Percentiles rank a stretch among this genome's conserved stretches.
Conservation (phyloP, 2,113 vertebrate genomes). For the Actenoides lindsayi region DNA sequence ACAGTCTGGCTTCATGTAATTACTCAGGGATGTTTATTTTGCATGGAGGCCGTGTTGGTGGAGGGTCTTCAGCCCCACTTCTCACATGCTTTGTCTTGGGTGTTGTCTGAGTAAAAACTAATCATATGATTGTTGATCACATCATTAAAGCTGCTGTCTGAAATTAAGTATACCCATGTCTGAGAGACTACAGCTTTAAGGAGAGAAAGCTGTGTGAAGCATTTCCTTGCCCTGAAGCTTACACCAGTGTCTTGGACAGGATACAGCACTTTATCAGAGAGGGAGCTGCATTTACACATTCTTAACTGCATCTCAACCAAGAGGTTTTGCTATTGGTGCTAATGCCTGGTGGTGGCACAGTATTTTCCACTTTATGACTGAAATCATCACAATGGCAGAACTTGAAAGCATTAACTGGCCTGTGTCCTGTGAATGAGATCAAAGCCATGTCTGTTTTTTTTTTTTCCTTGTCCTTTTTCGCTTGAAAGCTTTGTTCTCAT, state of each 20-base stretch:
- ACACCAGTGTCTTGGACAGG: background rate
- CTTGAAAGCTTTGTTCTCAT: conserved; percentile 27
- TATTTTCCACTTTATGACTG: background rate
- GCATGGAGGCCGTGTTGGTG: background rate
- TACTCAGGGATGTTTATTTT: background rate
- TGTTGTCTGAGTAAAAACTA: background rate
- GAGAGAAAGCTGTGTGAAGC: background rate
- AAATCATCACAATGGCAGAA: background rate
- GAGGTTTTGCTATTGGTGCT: background rate
- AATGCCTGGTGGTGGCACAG: background rate
- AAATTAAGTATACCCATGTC: background rate
- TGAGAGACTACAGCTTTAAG: background rate
- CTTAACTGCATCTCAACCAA: background rate
- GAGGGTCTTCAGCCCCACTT: background rate
- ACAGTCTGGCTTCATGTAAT: background rate
- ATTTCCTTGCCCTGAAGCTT: background rate
- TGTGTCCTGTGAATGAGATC: background rate
- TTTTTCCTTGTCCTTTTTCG: no score
- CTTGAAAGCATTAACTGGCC: conserved; percentile 12
- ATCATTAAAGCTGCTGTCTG: background rate
- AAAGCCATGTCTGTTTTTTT: background rate
- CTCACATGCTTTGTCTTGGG: background rate
- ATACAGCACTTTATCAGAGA: background rate
- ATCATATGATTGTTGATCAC: background rate
- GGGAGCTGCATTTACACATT: background rate